Evolutionary conservation across 2,797 vertebrate genomes (phyloP).

Genomic region (Nothura maculosa): DNA sequence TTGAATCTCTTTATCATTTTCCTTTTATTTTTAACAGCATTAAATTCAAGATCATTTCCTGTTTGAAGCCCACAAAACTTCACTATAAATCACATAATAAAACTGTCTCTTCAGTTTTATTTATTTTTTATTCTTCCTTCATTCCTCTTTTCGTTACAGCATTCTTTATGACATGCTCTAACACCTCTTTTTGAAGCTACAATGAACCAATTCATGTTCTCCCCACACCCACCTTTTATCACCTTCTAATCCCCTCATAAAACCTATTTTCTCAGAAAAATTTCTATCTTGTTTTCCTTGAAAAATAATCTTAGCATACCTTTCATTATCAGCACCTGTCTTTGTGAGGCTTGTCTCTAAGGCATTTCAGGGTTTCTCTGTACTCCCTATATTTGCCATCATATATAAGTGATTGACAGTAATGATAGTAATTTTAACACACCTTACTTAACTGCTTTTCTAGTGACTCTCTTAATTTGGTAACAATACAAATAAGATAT

Average conservation of each 20-base stretch:
- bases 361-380: neutral
- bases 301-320: conserved; percentile 29
- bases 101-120: neutral
- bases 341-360: neutral
- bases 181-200: neutral
- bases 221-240: neutral
- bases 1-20: conserved; percentile 23
- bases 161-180: conserved; percentile 34
- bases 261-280: conserved; percentile 16
- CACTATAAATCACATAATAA: conserved; percentile 42
- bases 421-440: conserved; percentile 6
- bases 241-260: conserved; percentile 1
- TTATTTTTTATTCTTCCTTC: neutral
- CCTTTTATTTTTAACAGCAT: neutral
- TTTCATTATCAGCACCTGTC: conserved; percentile 32
- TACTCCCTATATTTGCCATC: neutral
- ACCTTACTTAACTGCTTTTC: neutral
- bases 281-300: conserved; percentile 7
- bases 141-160: neutral
- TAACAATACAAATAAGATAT: neutral
- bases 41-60: conserved; percentile 47
- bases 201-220: neutral
- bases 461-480: neutral
- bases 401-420: conserved; percentile 1
- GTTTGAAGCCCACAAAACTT: conserved; percentile 38